Percentiles rank a stretch among this genome's conserved stretches.
These are phyloP conservation scores for Lontra canadensis DNA, from an alignment of 2,113 vertebrate genomes.

Conservation along the genomic window DNA sequence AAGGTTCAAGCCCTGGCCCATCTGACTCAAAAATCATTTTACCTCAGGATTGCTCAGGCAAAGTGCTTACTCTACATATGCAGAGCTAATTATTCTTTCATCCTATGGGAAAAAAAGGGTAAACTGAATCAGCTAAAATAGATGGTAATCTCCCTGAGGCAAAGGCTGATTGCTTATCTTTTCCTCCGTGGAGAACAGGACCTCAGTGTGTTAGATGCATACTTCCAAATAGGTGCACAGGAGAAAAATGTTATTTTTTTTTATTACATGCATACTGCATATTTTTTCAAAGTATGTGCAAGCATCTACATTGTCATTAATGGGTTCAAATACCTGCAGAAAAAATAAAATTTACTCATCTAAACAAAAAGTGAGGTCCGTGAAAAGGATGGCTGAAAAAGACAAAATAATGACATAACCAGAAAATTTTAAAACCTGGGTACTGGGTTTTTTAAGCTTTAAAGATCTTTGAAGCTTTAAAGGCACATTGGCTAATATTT, in stretches of 20 bases:
- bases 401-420: neutral
- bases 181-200: neutral
- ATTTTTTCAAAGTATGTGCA: neutral
- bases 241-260: neutral
- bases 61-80: neutral
- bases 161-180: neutral
- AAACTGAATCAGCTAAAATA: neutral
- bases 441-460: neutral
- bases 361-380: slow-evolving; percentile 12
- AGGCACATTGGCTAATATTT: neutral
- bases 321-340: neutral
- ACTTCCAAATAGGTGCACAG: neutral
- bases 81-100: neutral
- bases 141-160: neutral
- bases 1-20: neutral
- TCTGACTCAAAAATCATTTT: neutral
- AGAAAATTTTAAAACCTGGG: neutral
- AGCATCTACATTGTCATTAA: neutral
- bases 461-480: neutral
- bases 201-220: neutral
- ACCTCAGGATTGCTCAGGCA: neutral
- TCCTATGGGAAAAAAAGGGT: neutral
- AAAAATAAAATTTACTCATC: slow-evolving; percentile 27
- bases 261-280: neutral
- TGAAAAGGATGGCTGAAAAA: neutral